These are phyloP conservation scores for Corynorhinus townsendii DNA, from an alignment of 2,113 vertebrate species.

Conservation along the genomic window DNA sequence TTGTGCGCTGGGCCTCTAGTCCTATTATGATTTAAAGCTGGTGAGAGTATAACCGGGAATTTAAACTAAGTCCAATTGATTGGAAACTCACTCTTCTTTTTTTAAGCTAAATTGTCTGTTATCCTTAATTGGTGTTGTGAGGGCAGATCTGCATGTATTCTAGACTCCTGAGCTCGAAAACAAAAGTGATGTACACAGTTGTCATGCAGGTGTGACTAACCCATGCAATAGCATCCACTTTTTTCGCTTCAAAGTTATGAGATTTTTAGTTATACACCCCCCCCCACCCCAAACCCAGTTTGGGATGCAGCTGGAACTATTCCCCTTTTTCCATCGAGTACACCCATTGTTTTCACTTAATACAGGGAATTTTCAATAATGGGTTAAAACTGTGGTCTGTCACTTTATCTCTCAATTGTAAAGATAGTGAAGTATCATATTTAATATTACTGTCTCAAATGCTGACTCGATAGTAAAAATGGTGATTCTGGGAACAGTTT, in stretches of 20 bases:
- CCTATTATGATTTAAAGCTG: too few relatives aligned
- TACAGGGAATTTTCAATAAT: background rate
- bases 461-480: background rate
- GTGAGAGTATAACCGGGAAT: too few relatives aligned
- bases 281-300: accelerated
- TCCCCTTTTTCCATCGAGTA: background rate
- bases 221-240: background rate
- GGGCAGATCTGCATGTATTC: too few relatives aligned
- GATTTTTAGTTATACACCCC: background rate
- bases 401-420: background rate
- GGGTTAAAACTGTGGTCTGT: background rate
- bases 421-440: background rate
- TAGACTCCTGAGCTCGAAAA: background rate
- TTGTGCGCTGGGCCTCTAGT: too few relatives aligned
- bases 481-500: background rate
- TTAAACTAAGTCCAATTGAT: too few relatives aligned
- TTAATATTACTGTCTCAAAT: background rate
- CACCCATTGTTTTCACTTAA: background rate
- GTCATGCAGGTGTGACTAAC: background rate
- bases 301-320: background rate
- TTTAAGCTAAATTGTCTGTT: too few relatives aligned
- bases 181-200: background rate
- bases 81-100: too few relatives aligned
- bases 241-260: background rate
- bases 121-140: too few relatives aligned